phyloP scores from a whole-genome alignment of 1,140 invertebrate species.

The Trichomalopsis sarcophagae region DNA sequence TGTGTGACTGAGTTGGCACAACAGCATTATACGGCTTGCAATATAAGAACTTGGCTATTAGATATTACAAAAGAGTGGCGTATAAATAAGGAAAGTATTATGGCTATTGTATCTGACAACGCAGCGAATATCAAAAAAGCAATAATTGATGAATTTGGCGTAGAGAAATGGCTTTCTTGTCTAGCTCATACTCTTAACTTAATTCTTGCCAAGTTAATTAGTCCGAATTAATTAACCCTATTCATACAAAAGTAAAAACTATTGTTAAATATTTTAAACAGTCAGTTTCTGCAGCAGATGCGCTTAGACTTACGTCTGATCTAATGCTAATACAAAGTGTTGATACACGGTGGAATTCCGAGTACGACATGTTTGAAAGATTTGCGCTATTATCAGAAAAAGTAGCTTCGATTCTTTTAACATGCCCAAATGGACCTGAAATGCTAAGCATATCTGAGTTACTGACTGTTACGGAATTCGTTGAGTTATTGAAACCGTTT shows the following conservation, averaged over 20 bases:
- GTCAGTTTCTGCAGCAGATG: constrained; percentile 52
- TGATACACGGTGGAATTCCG: constrained; percentile 55
- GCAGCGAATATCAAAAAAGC: constrained; percentile 55
- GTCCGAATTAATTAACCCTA: constrained; percentile 40
- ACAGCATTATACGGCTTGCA: no score
- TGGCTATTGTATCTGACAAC: constrained; percentile 46
- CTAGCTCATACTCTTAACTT: constrained; percentile 58
- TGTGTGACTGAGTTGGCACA: no score
- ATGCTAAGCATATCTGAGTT: constrained; percentile 55
- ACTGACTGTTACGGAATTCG: constrained; percentile 42
- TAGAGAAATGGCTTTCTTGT: constrained; percentile 52
- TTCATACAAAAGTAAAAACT: constrained; percentile 51
- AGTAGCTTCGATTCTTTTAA: constrained; percentile 37
- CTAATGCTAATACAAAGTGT: constrained; percentile 53
- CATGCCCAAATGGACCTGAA: constrained; percentile 34
- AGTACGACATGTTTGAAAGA: constrained; percentile 53
- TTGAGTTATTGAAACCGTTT: constrained; percentile 56
- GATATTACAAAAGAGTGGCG: background rate
- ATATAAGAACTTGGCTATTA: no score
- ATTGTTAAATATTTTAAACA: constrained; percentile 55
- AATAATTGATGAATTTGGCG: constrained; percentile 52
- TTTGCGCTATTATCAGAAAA: constrained; percentile 50
- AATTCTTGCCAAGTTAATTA: constrained; percentile 46
- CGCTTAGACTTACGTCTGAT: constrained; percentile 30
- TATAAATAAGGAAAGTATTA: background rate